These are phyloP conservation scores for Pygoscelis antarcticus DNA, from an alignment of 2,113 vertebrate species.

Conservation along the genomic window DNA sequence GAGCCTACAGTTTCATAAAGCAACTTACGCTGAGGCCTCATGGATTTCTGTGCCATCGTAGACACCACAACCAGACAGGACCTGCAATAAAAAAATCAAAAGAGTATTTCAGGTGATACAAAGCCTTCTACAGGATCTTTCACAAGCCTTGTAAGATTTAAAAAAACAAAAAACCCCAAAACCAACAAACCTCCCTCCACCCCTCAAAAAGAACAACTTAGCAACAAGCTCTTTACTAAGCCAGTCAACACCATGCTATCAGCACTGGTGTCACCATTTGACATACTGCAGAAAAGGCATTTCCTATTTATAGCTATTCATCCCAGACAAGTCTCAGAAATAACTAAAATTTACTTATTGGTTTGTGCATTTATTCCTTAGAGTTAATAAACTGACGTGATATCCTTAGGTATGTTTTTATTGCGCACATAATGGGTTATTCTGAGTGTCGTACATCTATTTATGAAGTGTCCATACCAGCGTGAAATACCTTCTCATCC, in stretches of 20 bases:
- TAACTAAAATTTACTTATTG: neutral
- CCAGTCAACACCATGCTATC: neutral
- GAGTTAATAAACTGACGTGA: neutral
- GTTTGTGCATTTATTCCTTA: neutral
- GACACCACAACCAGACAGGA: slow-evolving; percentile 87
- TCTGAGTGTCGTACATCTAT: neutral
- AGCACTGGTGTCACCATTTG: neutral
- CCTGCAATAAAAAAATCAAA: slow-evolving; percentile 62
- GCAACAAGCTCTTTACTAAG: neutral
- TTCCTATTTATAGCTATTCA: neutral
- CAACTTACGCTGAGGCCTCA: slow-evolving; percentile 87
- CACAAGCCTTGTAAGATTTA: neutral
- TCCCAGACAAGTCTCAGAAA: neutral
- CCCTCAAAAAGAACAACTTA: neutral
- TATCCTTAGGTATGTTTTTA: neutral
- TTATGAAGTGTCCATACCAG: neutral
- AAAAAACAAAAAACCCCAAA: neutral
- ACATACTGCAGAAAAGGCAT: neutral
- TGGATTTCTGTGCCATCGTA: slow-evolving; percentile 89
- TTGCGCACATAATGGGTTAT: neutral
- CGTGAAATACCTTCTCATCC: neutral
- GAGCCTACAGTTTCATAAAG: neutral
- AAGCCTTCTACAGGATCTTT: neutral
- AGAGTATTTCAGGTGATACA: neutral
- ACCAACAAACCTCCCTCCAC: neutral